Conservation (phyloP, 2,113 vertebrate genomes). For the Lagopus muta region DNA sequence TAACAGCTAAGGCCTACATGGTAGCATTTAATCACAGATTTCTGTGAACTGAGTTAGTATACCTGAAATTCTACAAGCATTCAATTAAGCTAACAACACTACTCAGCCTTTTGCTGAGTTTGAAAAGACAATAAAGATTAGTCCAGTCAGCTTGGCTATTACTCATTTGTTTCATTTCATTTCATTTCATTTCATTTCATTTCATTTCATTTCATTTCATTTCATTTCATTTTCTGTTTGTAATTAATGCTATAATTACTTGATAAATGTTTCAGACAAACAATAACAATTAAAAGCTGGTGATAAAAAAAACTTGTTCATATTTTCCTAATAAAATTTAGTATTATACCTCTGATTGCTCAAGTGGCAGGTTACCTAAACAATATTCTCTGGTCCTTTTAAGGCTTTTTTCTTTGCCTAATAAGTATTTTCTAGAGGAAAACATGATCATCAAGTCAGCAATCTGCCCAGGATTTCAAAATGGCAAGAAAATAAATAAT, state of each 20-base stretch:
- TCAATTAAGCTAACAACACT: conserved; percentile 28
- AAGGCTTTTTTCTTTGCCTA: conserved; percentile 61
- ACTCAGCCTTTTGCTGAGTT: not conserved
- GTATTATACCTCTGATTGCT: conserved; percentile 39
- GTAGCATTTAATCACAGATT: conserved; percentile 15
- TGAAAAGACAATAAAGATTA: not conserved
- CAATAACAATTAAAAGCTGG: conserved; percentile 3
- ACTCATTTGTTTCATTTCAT: not conserved
- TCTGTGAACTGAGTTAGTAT: not conserved
- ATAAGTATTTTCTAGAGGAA: conserved; percentile 61
- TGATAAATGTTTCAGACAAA: conserved; percentile 14
- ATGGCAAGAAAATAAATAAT: conserved; percentile 75
- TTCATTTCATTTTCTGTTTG: not conserved
- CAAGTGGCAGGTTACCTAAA: conserved; percentile 67
- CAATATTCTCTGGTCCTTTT: conserved; percentile 70
- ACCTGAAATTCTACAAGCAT: not conserved
- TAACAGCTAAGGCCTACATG: not conserved
- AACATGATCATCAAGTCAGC: conserved; percentile 60
- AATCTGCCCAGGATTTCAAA: conserved; percentile 74
- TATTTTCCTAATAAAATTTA: conserved; percentile 47
- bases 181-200: not conserved
- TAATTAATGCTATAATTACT: conserved; percentile 43
- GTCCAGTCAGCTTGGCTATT: not conserved
- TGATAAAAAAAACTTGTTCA: conserved; percentile 23
- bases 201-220: not conserved